Conservation (phyloP, 2,888 invertebrate species). For the Pachycephus smyrnensis region DNA sequence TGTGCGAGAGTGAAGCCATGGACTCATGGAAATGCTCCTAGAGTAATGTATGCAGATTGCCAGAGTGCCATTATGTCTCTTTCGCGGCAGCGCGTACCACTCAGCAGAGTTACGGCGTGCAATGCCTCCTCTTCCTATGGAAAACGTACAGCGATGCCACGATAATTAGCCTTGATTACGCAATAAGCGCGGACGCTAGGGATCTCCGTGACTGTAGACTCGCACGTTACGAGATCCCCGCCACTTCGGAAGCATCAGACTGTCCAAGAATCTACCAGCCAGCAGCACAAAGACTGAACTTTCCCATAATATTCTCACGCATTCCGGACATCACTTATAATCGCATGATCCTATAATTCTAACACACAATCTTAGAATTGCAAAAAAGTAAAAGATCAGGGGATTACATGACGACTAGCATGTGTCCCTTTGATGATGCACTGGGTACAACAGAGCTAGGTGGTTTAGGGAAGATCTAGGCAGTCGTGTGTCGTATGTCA, state of each 20-base stretch:
- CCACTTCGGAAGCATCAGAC: conserved; percentile 9
- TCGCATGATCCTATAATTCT: not conserved
- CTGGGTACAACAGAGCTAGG: not conserved
- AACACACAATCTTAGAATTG: not conserved
- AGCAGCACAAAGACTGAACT: conserved; percentile 8
- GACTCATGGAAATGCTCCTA: conserved; percentile 4
- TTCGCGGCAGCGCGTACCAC: conserved; percentile 40
- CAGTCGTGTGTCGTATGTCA: not conserved
- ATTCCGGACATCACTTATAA: not conserved
- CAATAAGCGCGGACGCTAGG: conserved; percentile 49
- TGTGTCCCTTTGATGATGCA: not conserved
- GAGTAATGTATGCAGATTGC: conserved; percentile 63
- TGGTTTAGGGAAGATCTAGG: not conserved
- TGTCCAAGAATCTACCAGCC: not conserved
- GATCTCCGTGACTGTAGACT: conserved; percentile 19
- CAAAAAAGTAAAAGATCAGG: not conserved
- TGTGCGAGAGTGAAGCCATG: not conserved
- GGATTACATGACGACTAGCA: not conserved
- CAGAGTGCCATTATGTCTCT: conserved; percentile 58
- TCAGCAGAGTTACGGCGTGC: conserved; percentile 7
- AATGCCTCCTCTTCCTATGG: conserved; percentile 39
- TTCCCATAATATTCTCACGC: conserved; percentile 10
- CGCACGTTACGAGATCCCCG: conserved; percentile 5
- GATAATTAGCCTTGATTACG: conserved; percentile 59
- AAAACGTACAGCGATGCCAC: conserved; percentile 45